Evolutionary conservation across 2,113 vertebrate species (phyloP).

Genomic region (Thalassoma bifasciatum): DNA sequence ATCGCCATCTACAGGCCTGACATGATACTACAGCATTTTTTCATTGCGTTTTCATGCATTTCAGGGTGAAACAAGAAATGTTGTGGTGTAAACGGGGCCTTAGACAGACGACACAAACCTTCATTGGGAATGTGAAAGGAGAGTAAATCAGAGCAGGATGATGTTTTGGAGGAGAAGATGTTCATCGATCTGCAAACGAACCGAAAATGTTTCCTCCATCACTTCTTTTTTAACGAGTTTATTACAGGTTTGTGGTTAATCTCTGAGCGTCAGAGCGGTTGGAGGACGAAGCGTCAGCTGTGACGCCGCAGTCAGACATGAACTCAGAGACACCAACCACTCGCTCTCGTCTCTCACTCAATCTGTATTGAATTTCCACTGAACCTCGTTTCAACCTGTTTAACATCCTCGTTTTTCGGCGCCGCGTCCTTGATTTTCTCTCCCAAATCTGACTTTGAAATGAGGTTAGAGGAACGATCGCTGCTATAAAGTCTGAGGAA

Average conservation of each 20-base stretch:
- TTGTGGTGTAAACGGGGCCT: no score
- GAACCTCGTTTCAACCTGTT: slow-evolving; percentile 11
- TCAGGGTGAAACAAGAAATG: no score
- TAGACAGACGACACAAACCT: no score
- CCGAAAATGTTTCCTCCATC: no score
- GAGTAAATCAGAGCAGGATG: no score
- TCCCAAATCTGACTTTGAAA: not conserved
- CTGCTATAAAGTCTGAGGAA: not conserved
- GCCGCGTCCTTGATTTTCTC: not conserved
- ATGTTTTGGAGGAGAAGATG: no score
- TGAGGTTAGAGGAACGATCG: not conserved
- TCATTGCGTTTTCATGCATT: no score
- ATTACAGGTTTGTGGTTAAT: not conserved
- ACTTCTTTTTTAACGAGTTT: not conserved
- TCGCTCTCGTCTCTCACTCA: not conserved
- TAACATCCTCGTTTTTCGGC: no score
- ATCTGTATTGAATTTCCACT: not conserved
- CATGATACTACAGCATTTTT: no score
- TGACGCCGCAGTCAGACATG: not conserved
- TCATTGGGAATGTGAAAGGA: no score
- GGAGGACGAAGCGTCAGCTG: not conserved
- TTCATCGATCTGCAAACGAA: no score
- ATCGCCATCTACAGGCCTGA: no score
- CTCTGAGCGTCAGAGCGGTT: not conserved
- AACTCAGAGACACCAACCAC: not conserved